Percentiles rank a stretch among this genome's conserved stretches.
Conservation (phyloP, 2,113 vertebrate genomes). For the Leucopsar rothschildi region DNA sequence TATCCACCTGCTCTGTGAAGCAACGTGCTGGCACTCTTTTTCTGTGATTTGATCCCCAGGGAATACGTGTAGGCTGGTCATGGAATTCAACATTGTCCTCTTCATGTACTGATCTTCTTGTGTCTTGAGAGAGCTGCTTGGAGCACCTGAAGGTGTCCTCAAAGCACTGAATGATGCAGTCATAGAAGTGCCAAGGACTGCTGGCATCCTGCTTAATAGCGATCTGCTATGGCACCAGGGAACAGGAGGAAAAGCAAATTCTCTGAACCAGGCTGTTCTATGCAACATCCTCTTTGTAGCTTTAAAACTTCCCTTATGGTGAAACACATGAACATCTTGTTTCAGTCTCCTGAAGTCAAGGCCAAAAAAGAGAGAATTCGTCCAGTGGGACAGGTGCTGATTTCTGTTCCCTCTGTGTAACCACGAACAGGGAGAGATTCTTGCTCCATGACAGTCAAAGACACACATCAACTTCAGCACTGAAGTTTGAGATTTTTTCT, state of each 20-base stretch:
- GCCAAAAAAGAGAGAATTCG: neutral
- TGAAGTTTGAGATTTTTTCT: neutral
- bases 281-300: neutral
- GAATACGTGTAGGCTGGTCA: fast-evolving
- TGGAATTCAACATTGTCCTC: neutral
- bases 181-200: neutral
- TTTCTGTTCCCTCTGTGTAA: neutral
- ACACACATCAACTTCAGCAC: fast-evolving
- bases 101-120: neutral
- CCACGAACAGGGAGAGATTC: neutral
- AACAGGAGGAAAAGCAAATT: neutral
- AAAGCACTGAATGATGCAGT: fast-evolving
- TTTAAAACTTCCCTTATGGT: neutral
- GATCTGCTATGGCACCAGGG: neutral
- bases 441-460: neutral
- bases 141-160: neutral
- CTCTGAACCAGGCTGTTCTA: neutral
- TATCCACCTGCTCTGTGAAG: neutral
- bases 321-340: neutral
- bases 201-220: neutral
- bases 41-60: neutral
- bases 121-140: neutral
- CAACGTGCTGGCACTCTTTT: neutral
- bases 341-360: neutral
- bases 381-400: neutral